Conservation (phyloP, 2,113 vertebrate species). For the human region DNA sequence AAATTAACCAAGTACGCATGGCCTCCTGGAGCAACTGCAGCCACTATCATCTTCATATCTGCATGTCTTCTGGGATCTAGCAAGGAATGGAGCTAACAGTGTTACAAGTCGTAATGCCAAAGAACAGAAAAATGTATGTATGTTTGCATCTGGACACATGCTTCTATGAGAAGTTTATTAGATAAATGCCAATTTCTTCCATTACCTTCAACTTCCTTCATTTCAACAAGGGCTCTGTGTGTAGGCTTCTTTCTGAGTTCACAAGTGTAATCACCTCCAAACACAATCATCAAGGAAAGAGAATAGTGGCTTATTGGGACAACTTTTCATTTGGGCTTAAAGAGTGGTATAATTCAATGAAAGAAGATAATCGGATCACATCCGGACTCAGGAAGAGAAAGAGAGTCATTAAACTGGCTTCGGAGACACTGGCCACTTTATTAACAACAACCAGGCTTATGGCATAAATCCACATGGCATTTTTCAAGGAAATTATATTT, state of each 20-base stretch:
- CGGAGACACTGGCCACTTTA: neutral
- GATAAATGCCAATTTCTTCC: neutral
- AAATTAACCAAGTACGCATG: neutral
- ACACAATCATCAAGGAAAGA: neutral
- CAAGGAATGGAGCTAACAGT: neutral
- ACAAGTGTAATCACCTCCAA: neutral
- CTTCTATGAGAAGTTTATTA: neutral
- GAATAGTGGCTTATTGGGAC: neutral
- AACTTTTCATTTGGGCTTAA: neutral
- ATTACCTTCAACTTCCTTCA: neutral
- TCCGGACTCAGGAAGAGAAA: conserved; percentile 4
- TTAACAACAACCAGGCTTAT: neutral
- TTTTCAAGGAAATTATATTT: conserved; percentile 2
- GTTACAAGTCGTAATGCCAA: neutral
- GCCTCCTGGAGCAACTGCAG: neutral
- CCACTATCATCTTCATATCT: neutral
- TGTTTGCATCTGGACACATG: fast-evolving
- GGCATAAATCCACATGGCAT: neutral
- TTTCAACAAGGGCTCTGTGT: neutral
- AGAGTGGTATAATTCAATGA: neutral
- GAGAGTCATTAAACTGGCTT: conserved; percentile 39
- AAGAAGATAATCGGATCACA: conserved; percentile 3
- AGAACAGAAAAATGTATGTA: neutral
- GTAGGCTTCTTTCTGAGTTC: neutral
- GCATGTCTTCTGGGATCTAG: neutral